Conservation (phyloP, 2,797 vertebrate species). For the Myotis myotis region DNA sequence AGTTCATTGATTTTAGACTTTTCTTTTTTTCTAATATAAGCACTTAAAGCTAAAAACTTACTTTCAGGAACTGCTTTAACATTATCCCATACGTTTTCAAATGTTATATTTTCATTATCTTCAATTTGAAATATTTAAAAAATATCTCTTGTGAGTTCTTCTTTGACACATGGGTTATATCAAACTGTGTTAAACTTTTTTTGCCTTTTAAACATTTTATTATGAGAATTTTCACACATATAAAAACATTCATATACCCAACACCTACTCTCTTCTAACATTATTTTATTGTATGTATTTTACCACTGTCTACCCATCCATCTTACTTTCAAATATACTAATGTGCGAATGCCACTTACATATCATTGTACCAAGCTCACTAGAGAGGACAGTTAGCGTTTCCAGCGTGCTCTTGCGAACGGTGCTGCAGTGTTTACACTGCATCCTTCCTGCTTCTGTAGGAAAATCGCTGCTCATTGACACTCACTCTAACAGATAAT, state of each 20-base stretch:
- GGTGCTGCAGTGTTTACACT: background rate
- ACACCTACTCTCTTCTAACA: background rate
- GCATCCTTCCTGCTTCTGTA: background rate
- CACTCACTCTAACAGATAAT: too few species aligned
- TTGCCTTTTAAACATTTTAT: background rate
- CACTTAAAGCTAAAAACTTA: background rate
- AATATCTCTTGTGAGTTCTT: background rate
- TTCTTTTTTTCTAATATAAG: background rate
- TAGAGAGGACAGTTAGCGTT: background rate
- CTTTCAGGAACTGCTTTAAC: background rate
- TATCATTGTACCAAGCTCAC: background rate
- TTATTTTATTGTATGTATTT: background rate
- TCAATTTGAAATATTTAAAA: background rate
- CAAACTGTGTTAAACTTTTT: background rate
- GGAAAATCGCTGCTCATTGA: background rate
- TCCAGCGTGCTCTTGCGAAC: background rate
- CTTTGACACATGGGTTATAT: background rate
- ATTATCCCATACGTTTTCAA: background rate
- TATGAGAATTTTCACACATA: background rate
- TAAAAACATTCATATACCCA: background rate
- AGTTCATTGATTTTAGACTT: background rate
- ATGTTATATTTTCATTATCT: background rate
- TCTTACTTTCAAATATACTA: background rate
- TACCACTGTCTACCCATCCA: background rate
- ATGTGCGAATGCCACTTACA: background rate